A percentile compares a stretch with the other conserved stretches of the same genome.
Conservation (phyloP, 2,113 vertebrate genomes). For the Acinonyx jubatus region DNA sequence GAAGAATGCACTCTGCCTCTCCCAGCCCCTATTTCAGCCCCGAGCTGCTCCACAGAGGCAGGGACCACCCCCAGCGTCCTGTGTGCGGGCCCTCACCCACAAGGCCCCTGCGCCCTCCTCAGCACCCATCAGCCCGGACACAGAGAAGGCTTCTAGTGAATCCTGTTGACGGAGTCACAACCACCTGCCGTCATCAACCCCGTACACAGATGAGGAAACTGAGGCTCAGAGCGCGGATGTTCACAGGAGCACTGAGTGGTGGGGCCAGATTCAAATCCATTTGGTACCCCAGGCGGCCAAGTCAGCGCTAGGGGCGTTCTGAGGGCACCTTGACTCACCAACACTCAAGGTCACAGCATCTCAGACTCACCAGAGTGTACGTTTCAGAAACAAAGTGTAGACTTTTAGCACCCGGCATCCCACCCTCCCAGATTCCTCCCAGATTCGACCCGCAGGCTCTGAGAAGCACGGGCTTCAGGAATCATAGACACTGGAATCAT, state of each 20-base stretch:
- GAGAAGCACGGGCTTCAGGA: not conserved
- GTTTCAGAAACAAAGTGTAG: not conserved
- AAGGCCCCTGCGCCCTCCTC: not conserved
- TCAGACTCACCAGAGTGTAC: not conserved
- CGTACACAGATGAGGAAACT: not conserved
- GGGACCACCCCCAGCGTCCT: fast-evolving
- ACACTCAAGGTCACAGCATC: not conserved
- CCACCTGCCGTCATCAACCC: not conserved
- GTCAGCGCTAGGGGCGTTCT: not conserved
- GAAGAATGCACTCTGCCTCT: not conserved
- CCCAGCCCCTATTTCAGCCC: not conserved
- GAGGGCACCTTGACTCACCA: not conserved
- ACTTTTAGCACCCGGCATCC: not conserved
- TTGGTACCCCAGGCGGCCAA: fast-evolving
- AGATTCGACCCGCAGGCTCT: not conserved
- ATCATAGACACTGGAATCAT: fast-evolving
- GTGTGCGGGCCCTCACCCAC: fast-evolving
- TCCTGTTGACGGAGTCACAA: not conserved
- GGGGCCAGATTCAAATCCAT: no score
- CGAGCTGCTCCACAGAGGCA: fast-evolving
- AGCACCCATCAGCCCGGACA: fast-evolving
- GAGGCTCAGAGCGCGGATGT: not conserved
- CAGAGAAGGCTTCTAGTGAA: not conserved
- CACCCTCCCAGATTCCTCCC: not conserved
- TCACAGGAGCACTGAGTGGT: no score